A percentile compares a stretch with the other conserved stretches of the same genome.
These are phyloP conservation scores for Pseudomugil tenellus DNA, from an alignment of 2,797 vertebrate genomes.

Conservation along the genomic window DNA sequence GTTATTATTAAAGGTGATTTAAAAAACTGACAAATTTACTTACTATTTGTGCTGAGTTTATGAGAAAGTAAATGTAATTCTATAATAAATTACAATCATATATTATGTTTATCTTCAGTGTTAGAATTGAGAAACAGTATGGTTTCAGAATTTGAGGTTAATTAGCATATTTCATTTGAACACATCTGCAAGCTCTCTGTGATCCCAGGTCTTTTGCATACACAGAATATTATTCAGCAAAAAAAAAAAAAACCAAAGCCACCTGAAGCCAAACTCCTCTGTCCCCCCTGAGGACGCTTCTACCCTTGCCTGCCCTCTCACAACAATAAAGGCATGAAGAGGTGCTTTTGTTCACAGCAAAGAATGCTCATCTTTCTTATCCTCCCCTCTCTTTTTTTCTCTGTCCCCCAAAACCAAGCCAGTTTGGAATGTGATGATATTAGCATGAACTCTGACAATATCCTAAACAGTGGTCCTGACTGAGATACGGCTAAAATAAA, in stretches of 20 bases:
- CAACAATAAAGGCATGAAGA: constrained; percentile 71
- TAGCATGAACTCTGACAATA: constrained; percentile 14
- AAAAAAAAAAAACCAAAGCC: constrained; percentile 7
- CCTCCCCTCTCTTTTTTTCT: constrained; percentile 39
- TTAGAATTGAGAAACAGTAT: neutral
- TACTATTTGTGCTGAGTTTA: no score
- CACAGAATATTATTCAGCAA: neutral
- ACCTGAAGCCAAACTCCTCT: constrained; percentile 43
- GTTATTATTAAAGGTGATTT: no score
- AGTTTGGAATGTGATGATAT: constrained; percentile 56
- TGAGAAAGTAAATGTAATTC: no score
- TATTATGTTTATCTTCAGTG: no score
- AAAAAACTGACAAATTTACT: no score
- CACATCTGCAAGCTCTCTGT: neutral
- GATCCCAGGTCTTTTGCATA: neutral
- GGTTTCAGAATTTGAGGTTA: neutral
- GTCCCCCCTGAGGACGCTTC: constrained; percentile 34
- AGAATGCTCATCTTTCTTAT: constrained; percentile 75
- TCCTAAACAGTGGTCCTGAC: constrained; percentile 13
- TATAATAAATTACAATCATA: neutral
- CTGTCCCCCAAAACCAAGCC: constrained; percentile 36
- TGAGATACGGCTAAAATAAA: constrained; percentile 40
- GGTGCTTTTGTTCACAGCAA: constrained; percentile 70
- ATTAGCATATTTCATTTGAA: neutral
- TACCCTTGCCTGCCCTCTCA: constrained; percentile 46